Percentiles rank a stretch among this genome's conserved stretches.
Evolutionary conservation across 2,888 invertebrate species (phyloP).

Genomic region (Teleiodes luculella): DNA sequence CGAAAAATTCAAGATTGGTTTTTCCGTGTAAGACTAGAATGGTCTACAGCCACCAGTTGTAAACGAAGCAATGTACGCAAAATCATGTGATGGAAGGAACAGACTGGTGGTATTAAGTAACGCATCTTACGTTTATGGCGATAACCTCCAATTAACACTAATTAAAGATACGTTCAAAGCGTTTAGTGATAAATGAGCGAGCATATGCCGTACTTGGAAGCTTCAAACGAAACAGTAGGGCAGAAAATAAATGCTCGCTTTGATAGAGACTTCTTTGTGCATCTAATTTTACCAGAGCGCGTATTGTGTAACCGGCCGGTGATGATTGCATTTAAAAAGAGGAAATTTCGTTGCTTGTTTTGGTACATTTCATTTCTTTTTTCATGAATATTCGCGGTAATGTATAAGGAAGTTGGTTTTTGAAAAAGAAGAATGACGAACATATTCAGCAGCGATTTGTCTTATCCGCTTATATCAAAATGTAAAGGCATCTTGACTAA

Average conservation of each 20-base stretch:
- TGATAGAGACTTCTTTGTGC: background rate
- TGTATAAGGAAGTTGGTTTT: no score
- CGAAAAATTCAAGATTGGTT: no score
- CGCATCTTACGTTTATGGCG: conserved; percentile 20
- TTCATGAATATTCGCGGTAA: no score
- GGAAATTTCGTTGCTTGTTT: background rate
- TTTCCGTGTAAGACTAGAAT: no score
- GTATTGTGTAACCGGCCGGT: background rate
- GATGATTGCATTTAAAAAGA: background rate
- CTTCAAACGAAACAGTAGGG: background rate
- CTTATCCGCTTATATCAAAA: no score
- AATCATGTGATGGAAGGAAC: background rate
- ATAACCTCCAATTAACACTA: conserved; percentile 29
- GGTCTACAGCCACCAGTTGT: no score
- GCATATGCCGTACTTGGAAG: background rate
- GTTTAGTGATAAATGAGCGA: conserved; percentile 2
- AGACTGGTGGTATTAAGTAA: background rate
- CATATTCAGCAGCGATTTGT: no score
- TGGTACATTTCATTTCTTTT: background rate
- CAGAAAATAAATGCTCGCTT: background rate
- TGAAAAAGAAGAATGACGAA: no score
- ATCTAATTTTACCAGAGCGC: background rate
- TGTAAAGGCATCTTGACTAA: no score
- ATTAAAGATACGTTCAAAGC: conserved; percentile 21
- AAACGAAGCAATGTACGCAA: background rate